These are phyloP conservation scores for Lacerta bilineata DNA, from an alignment of 2,797 vertebrate species.

Conservation along the genomic window DNA sequence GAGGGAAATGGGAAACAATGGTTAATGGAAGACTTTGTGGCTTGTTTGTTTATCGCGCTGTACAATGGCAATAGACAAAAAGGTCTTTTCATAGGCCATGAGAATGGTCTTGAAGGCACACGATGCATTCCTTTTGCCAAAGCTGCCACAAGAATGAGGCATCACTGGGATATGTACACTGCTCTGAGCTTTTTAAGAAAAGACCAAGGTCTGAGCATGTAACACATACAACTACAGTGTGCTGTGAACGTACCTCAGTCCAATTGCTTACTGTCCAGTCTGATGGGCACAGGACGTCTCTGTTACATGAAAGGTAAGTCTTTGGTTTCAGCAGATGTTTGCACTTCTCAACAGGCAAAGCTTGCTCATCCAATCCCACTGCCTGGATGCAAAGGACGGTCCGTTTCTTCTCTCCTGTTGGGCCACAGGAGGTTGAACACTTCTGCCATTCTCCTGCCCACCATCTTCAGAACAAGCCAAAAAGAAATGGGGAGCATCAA, in stretches of 20 bases:
- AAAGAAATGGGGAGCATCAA: conserved; percentile 2
- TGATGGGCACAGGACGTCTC: conserved; percentile 90
- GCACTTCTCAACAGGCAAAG: conserved; percentile 87
- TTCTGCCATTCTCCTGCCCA: conserved; percentile 97
- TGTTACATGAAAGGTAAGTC: conserved; percentile 88
- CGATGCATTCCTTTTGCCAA: neutral
- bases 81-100: neutral
- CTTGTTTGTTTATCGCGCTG: neutral
- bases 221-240: neutral
- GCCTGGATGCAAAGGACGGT: conserved; percentile 93
- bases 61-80: neutral
- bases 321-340: conserved; percentile 93
- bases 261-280: conserved; percentile 92
- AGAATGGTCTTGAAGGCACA: neutral
- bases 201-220: neutral
- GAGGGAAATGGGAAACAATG: neutral
- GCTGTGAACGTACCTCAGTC: conserved; percentile 84
- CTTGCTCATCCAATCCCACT: conserved; percentile 90
- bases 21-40: too few species aligned
- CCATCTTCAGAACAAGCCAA: conserved; percentile 84
- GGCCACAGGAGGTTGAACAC: conserved; percentile 90
- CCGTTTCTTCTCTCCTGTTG: conserved; percentile 87
- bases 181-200: neutral
- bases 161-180: neutral
- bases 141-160: neutral